phyloP scores from a whole-genome alignment of 2,113 vertebrate genomes.

The Pelvicachromis taeniatus region DNA sequence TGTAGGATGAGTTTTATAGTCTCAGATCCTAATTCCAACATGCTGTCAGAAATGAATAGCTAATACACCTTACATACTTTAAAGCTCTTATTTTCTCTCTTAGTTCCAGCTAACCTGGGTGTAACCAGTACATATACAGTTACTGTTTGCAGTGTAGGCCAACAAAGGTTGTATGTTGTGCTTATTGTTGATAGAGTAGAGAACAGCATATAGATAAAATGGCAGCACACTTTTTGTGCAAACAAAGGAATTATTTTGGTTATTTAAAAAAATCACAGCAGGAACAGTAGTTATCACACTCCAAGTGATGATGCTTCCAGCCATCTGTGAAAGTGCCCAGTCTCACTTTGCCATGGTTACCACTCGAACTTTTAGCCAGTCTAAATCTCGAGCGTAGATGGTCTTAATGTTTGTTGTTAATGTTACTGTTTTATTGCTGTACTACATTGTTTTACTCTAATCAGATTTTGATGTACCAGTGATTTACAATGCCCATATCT shows the following conservation, averaged over 20 bases:
- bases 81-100: background rate
- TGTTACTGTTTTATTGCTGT: background rate
- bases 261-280: background rate
- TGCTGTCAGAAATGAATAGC: background rate
- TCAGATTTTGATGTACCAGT: background rate
- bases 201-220: background rate
- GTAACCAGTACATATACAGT: background rate
- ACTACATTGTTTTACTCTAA: background rate
- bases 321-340: constrained; percentile 19
- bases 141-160: background rate
- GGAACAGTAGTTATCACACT: background rate
- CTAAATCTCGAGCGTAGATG: background rate
- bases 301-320: background rate
- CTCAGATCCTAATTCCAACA: background rate
- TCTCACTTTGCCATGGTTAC: constrained; percentile 25
- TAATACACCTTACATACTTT: background rate
- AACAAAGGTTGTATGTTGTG: background rate
- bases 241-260: background rate
- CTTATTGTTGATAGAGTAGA: background rate
- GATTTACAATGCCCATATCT: background rate
- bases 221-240: background rate
- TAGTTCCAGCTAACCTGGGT: background rate
- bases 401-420: background rate
- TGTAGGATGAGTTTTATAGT: background rate
- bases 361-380: background rate